phyloP scores from a whole-genome alignment of 2,888 invertebrate species.

The Rotaria socialis region DNA sequence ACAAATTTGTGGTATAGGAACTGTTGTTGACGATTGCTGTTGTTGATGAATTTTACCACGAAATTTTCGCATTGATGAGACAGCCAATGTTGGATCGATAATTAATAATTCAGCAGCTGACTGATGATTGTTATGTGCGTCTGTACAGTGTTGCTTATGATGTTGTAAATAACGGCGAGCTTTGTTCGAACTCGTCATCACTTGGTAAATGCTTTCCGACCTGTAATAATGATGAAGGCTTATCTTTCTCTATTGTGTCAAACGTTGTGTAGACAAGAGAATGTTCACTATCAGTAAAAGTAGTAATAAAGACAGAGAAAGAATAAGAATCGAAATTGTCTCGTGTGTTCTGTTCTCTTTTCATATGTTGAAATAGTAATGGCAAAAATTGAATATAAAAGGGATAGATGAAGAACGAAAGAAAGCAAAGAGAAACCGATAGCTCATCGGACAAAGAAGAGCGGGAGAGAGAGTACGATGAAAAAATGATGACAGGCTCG shows the following conservation, averaged over 20 bases:
- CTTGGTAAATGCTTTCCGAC: background rate
- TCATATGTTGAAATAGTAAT: background rate
- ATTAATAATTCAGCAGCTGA: background rate
- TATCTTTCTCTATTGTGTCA: background rate
- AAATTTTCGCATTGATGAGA: background rate
- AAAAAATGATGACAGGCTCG: background rate
- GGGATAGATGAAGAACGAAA: no score
- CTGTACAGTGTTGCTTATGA: conserved; percentile 2
- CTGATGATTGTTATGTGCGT: background rate
- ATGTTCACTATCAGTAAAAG: conserved; percentile 20
- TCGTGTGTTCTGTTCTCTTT: conserved; percentile 28
- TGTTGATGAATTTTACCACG: background rate
- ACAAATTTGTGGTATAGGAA: conserved; percentile 22
- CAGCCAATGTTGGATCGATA: background rate
- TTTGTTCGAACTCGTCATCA: conserved; percentile 25
- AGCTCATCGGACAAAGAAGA: background rate
- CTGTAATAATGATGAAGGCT: conserved; percentile 8
- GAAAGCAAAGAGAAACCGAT: no score
- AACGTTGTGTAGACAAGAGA: conserved; percentile 11
- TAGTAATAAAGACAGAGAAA: background rate
- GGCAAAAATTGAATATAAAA: conserved; percentile 4
- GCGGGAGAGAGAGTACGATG: background rate
- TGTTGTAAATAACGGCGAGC: conserved; percentile 17
- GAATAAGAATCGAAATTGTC: background rate
- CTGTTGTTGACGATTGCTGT: background rate